Evolutionary conservation across 2,113 vertebrate species (phyloP).

Genomic region (Leiothrix lutea): DNA sequence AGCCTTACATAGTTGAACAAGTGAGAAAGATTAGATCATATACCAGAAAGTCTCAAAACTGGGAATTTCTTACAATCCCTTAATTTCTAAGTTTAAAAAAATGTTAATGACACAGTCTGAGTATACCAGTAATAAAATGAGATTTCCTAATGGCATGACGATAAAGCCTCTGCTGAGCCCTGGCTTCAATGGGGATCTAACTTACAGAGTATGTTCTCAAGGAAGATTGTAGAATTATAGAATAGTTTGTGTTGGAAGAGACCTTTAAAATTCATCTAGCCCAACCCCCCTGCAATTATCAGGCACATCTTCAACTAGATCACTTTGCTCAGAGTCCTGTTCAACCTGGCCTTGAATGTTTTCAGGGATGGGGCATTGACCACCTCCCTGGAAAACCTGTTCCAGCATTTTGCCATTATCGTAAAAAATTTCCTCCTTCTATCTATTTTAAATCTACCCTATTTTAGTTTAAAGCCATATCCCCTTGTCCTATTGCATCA

Average conservation of each 20-base stretch:
- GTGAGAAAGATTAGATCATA: background rate
- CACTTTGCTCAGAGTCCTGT: background rate
- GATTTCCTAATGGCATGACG: background rate
- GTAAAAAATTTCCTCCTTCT: background rate
- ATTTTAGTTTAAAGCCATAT: background rate
- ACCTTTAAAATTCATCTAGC: background rate
- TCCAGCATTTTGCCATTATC: background rate
- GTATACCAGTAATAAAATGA: background rate
- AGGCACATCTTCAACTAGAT: background rate
- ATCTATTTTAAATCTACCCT: background rate
- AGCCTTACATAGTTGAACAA: background rate
- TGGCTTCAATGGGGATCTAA: background rate
- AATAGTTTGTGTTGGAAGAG: background rate
- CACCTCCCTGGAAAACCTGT: background rate
- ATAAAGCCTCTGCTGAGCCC: background rate
- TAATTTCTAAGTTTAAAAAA: background rate
- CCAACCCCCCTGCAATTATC: background rate
- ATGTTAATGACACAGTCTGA: background rate
- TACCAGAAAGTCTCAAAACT: background rate
- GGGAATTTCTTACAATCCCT: background rate
- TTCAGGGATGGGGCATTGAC: background rate
- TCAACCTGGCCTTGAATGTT: background rate
- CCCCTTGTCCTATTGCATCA: background rate
- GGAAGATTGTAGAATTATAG: background rate
- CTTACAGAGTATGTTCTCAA: background rate